Evolutionary conservation across 2,113 vertebrate species (phyloP).

Genomic region (Gavia stellata): DNA sequence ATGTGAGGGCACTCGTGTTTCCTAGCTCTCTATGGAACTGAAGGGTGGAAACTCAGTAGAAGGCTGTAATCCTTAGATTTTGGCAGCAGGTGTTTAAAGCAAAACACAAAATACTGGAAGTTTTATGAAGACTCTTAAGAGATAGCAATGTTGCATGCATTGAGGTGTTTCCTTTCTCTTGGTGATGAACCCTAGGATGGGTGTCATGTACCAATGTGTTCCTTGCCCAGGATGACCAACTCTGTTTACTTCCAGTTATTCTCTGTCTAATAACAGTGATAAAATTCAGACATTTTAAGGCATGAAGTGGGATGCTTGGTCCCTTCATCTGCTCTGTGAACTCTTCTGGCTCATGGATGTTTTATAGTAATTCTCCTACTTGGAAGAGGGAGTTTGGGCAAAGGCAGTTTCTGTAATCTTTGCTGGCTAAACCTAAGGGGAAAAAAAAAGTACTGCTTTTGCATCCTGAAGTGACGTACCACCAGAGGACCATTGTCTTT

Average conservation of each 20-base stretch:
- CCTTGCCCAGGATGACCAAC: not conserved
- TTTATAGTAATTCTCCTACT: not conserved
- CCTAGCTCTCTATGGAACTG: not conserved
- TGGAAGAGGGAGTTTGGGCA: not conserved
- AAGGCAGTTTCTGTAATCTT: not conserved
- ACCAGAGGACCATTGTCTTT: not conserved
- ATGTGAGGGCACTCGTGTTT: not conserved
- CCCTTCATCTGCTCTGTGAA: not conserved
- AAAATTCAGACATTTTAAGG: not conserved
- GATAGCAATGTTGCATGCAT: fast-evolving
- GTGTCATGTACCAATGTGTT: fast-evolving
- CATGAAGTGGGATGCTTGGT: not conserved
- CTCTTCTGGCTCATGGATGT: not conserved
- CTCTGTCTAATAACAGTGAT: not conserved
- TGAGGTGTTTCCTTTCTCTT: not conserved
- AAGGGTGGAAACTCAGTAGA: not conserved
- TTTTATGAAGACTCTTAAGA: not conserved
- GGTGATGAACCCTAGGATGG: not conserved
- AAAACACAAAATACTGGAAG: not conserved
- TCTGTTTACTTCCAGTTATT: not conserved
- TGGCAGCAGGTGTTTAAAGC: not conserved
- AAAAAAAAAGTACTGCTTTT: not conserved
- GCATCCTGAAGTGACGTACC: not conserved
- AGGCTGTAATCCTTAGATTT: not conserved
- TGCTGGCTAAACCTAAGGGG: not conserved